Conservation (phyloP, 92 coral and sea anemone genomes). For the Meandrina meandrites region DNA sequence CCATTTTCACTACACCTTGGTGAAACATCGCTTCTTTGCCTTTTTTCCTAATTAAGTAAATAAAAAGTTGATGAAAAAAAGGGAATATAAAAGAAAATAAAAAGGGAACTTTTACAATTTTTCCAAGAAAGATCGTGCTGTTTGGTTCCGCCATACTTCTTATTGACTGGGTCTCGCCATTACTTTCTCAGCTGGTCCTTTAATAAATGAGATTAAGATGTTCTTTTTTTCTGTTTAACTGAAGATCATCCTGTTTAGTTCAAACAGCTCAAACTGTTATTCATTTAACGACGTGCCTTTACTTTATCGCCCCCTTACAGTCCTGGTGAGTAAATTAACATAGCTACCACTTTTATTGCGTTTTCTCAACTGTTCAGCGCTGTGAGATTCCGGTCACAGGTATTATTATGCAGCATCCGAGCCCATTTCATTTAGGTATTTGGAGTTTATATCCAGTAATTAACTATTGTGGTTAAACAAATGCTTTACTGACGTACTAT, state of each 20-base stretch:
- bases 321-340: background rate
- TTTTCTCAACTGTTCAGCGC: background rate
- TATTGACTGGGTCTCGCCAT: background rate
- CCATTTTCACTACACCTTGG: background rate
- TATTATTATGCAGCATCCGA: background rate
- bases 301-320: background rate
- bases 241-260: background rate
- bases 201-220: background rate
- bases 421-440: no score
- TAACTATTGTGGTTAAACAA: no score
- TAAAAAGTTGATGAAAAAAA: background rate
- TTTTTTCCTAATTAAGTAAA: background rate
- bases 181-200: background rate
- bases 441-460: no score
- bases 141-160: background rate
- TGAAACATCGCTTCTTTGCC: background rate
- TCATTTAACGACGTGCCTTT: background rate
- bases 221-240: background rate
- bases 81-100: no score
- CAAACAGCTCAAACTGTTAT: background rate
- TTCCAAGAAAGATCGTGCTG: background rate
- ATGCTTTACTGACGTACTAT: no score
- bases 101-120: background rate
- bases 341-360: background rate
- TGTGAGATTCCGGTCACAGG: background rate